phyloP scores from a whole-genome alignment of 1,140 invertebrate genomes.

The Zaprionus capensis region DNA sequence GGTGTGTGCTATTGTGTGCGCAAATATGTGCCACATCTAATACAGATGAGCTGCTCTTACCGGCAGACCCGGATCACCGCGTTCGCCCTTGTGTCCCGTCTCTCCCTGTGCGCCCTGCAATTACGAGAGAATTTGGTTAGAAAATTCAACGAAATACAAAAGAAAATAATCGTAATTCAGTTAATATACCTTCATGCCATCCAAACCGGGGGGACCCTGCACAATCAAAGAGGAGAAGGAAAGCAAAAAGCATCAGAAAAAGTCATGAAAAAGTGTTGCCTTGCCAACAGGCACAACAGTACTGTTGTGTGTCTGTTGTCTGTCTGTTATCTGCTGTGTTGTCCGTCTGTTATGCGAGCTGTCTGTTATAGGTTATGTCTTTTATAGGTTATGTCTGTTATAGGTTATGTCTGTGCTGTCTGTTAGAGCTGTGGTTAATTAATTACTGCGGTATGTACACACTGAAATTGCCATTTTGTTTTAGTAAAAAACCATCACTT shows the following conservation, averaged over 20 bases:
- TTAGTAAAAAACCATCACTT: conserved; percentile 83
- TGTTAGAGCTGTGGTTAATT: conserved; percentile 18
- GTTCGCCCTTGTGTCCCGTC: conserved; percentile 94
- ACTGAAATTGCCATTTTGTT: conserved; percentile 33
- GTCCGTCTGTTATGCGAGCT: background rate
- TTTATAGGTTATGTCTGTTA: no score
- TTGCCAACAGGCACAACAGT: background rate
- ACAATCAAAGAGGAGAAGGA: conserved; percentile 68
- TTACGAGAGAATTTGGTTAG: conserved; percentile 20
- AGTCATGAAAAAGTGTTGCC: conserved; percentile 5
- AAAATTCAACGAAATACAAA: conserved; percentile 26
- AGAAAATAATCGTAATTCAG: conserved; percentile 6
- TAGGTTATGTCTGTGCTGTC: background rate
- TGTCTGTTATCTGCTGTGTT: background rate
- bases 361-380: background rate
- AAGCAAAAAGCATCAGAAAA: conserved; percentile 48
- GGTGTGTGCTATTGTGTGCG: conserved; percentile 14
- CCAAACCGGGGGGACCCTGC: conserved; percentile 89
- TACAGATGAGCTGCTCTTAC: conserved; percentile 87
- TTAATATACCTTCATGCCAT: conserved; percentile 89
- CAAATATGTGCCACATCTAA: conserved; percentile 6
- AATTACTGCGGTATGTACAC: background rate
- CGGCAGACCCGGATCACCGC: conserved; percentile 95
- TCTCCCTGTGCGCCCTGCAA: conserved; percentile 94
- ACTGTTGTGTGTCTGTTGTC: background rate